Base-by-base conservation (phyloP, 2,113 vertebrate genomes). In the Odocoileus virginianus region DNA sequence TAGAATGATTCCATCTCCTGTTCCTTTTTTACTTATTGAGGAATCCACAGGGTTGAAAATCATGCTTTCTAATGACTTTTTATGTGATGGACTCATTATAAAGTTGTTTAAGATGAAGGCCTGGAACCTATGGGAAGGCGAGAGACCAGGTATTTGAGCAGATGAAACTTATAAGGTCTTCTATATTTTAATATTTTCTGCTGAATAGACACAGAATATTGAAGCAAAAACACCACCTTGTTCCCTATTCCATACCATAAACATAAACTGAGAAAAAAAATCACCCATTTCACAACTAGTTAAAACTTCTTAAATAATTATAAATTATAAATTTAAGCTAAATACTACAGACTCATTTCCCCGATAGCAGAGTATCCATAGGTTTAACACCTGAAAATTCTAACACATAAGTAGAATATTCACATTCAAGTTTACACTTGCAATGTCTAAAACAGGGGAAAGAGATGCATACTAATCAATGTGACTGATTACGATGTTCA, bases 191-290 rank as follows among this genome's bases (percentile, higher is more conserved):
- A 30, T 81, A 28, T 89, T 95, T 94, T 36, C 43, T 87, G 86
- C 58, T 89, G 54, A 96, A 76, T 40, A 94, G 81, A 58, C 45
- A 94, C 15, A 79, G 82, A 67, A 16, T 88, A 81, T 15, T 94
- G 58, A 92, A 92, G 67, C 45, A 94, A 93, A 96, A 94, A 88
- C 2, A n/a, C 40, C 28, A 97, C 61, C 74, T 95, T 47, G 19
- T 45, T 95, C 30, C 27, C 76, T 85, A 93, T 86, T 93, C 97
- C 55, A 83, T 83, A 78, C 2, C 54, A 91, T 47, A 93, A 96
- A 89, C 12, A 86, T 40, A 96, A 97, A 89, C 28, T 57, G 14
- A 83, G 52, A 57, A 23, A 54, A 50, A 50, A 88, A 67, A 28
- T 28, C 27, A 57, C 13, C 11, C 8, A 85, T 47, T 86, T 94